These are phyloP conservation scores for Timema cristinae DNA, from an alignment of 2,888 invertebrate species.

Conservation along the genomic window DNA sequence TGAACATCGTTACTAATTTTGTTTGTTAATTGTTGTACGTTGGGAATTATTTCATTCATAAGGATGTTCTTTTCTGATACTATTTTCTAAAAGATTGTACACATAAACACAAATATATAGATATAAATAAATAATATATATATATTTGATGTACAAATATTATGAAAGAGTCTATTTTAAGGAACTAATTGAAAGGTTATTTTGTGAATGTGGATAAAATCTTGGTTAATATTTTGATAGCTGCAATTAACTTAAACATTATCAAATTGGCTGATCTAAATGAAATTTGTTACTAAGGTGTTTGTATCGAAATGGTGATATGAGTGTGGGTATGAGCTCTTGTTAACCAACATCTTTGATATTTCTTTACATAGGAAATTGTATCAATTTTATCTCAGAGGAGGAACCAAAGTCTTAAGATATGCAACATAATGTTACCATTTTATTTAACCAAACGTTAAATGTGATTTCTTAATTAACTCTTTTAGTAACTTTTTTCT, in stretches of 20 bases:
- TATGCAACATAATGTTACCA: conserved; percentile 12
- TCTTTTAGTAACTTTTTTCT: not conserved
- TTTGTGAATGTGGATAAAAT: conserved; percentile 1
- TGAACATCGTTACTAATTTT: no score
- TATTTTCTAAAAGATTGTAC: conserved; percentile 12
- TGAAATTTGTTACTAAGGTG: no score
- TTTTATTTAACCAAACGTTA: conserved; percentile 12
- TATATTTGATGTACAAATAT: conserved; percentile 15
- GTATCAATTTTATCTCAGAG: not conserved
- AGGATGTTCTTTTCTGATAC: conserved; percentile 7
- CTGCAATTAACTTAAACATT: no score
- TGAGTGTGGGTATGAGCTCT: no score
- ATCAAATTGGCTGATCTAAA: no score
- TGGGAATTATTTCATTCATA: no score
- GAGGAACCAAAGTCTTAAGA: conserved; percentile 14
- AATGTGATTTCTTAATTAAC: not conserved
- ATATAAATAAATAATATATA: not conserved
- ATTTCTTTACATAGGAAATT: conserved; percentile 12
- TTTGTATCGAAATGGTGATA: no score
- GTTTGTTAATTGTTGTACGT: no score
- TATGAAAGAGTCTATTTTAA: conserved; percentile 15
- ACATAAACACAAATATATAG: not conserved
- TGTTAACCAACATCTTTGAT: not conserved
- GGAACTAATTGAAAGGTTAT: not conserved
- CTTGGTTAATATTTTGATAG: no score